Conservation (phyloP, 1,140 invertebrate genomes). For the Rhagoletis pomonella region DNA sequence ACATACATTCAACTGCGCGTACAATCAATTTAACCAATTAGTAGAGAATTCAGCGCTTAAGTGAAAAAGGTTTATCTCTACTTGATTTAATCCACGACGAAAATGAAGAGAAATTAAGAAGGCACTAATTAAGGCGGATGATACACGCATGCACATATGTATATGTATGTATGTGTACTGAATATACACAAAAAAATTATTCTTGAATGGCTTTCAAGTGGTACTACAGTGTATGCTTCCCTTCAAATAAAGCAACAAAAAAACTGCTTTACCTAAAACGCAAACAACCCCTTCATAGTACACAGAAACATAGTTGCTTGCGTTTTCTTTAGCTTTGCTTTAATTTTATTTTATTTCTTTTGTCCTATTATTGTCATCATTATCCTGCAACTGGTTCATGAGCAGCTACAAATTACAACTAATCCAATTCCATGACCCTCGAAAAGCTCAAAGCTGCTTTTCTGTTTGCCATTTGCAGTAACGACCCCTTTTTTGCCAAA, state of each 20-base stretch:
- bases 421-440: background rate
- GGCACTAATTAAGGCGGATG: background rate
- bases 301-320: background rate
- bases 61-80: background rate
- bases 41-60: background rate
- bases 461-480: too few species aligned
- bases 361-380: background rate
- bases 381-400: background rate
- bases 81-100: background rate
- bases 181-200: too few species aligned
- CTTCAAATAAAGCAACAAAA: too few species aligned
- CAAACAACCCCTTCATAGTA: background rate
- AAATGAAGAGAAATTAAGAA: background rate
- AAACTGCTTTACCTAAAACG: background rate
- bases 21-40: slow-evolving; percentile 31
- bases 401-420: background rate
- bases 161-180: background rate
- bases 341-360: background rate
- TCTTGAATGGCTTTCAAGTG: too few species aligned
- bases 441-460: too few species aligned
- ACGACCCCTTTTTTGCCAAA: background rate
- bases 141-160: background rate
- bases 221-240: too few species aligned
- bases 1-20: background rate
- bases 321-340: background rate